These are phyloP conservation scores for Leucosticte australis DNA, from an alignment of 2,113 vertebrate species.

Conservation along the genomic window DNA sequence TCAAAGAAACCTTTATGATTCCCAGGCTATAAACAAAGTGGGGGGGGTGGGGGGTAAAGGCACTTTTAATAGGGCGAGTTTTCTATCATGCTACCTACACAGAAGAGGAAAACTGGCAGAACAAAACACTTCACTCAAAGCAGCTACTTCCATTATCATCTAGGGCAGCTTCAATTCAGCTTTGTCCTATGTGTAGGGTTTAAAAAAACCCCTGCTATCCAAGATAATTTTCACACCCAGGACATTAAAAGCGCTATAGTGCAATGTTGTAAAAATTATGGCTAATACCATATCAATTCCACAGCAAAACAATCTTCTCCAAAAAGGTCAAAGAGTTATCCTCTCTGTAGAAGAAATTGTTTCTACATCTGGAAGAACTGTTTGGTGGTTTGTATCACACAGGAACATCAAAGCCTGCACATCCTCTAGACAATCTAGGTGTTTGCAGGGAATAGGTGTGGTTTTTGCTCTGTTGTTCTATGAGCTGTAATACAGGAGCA, in stretches of 20 bases:
- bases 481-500: background rate
- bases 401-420: background rate
- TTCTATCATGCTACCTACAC: background rate
- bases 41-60: rapidly evolving
- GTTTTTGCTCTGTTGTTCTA: background rate
- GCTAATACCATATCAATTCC: background rate
- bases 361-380: background rate
- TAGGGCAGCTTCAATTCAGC: background rate
- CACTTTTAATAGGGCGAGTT: background rate
- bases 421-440: background rate
- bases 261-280: background rate
- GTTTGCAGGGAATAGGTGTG: background rate
- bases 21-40: background rate
- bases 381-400: background rate
- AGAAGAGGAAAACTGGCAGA: background rate
- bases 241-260: background rate
- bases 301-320: background rate
- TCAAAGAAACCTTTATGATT: background rate
- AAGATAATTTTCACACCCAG: background rate
- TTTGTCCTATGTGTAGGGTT: background rate
- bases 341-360: background rate
- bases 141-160: background rate
- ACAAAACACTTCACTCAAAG: background rate
- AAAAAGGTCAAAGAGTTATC: background rate
- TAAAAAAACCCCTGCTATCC: background rate